Evolutionary conservation across 1,140 invertebrate species (phyloP).

Genomic region (Papilio polytes): DNA sequence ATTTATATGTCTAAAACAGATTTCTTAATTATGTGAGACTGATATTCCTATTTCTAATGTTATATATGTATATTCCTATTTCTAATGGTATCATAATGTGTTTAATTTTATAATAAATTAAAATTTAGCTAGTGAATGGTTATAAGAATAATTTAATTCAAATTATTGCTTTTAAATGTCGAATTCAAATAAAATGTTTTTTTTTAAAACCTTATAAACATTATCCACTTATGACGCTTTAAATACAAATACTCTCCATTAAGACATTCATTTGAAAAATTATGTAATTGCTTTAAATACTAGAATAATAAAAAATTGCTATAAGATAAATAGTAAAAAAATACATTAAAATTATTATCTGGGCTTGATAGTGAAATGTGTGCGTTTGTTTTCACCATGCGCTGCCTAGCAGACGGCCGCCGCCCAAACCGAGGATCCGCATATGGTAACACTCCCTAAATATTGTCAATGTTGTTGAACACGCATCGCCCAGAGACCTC

Average conservation of each 20-base stretch:
- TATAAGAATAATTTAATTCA: too few species aligned
- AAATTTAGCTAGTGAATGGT: too few species aligned
- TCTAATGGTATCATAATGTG: neutral
- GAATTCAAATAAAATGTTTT: neutral
- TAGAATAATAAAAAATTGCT: neutral
- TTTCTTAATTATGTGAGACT: neutral
- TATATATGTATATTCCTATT: neutral
- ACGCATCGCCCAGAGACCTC: constrained; percentile 65
- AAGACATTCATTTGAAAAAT: neutral
- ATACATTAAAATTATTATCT: constrained; percentile 39
- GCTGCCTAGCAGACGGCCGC: constrained; percentile 88
- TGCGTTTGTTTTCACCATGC: constrained; percentile 76
- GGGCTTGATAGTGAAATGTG: constrained; percentile 63
- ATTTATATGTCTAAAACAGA: neutral
- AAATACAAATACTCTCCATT: neutral
- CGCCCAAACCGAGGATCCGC: constrained; percentile 94
- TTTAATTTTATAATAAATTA: too few species aligned
- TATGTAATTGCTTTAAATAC: neutral
- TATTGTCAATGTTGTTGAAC: constrained; percentile 74
- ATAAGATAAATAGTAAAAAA: constrained; percentile 11
- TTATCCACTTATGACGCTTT: neutral
- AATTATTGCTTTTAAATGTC: neutral
- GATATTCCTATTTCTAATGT: neutral
- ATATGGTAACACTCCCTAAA: constrained; percentile 90
- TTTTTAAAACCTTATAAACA: neutral